Base-by-base conservation (phyloP, 2,888 invertebrate species). In the Eulithis prunata region DNA sequence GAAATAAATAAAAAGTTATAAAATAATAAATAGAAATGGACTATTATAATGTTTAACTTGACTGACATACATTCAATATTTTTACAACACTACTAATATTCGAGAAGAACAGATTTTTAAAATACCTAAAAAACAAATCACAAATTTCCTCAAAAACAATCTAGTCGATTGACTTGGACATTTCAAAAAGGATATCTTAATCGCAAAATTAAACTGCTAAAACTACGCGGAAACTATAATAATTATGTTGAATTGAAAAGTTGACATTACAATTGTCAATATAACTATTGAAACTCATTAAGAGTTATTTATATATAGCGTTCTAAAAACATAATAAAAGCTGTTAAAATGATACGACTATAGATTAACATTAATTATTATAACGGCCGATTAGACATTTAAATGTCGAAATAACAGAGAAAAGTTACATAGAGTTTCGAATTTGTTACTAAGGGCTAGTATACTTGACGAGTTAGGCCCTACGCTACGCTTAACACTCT, bases 401-500 rank as follows among this genome's bases (percentile, higher is more conserved):
- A 70, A 64, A 73, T 57, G 70, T 69, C 72, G 69, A 71, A 70
- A 54, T 69, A 71, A 76, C 62, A 49, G 61, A 49, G 49, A 60
- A 66, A 64, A 58, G 63, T 70, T 68, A 71, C 68, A 68, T 75
- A 70, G 75, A 71, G 74, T 61, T 60, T 72, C 74, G 70, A 68
- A 71, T 70, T 74, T 73, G 68, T 71, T 75, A 73, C 75, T 75
- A 78, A 75, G 71, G 71, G 71, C 76, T 41, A 6, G 32, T 5
- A n/a, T 4, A 32, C 32, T 32, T 32, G 32, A 32, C 32, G 10
- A 41, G 21, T 41, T 10, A 41, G 41, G 41, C 41, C 41, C 41
- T 41, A 41, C 74, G 60, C 85, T 88, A 87, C 82, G 71, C 78
- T 78, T 78, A 76, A 75, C 68, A 64, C 60, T 62, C 65, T 71